Base-by-base conservation (phyloP, 2,888 invertebrate species). In the Mythimna impura region DNA sequence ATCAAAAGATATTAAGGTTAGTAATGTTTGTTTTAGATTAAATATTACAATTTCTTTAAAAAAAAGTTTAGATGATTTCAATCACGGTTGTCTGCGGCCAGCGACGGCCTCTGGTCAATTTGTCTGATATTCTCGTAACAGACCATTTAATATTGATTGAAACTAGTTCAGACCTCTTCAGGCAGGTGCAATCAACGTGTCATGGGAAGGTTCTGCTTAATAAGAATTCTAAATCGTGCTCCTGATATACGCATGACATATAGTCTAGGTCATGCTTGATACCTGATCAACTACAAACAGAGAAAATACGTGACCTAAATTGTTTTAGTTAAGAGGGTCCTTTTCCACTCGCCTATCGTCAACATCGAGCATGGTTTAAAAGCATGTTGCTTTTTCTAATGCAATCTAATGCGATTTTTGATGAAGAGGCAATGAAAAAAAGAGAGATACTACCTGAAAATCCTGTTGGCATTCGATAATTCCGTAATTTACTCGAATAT, bases 91-190 rank as follows among this genome's bases (percentile, higher is more conserved):
- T 65, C 1, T 36, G 25, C 9, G 36, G 12, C 3, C 14, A 2
- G 43, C 0, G 12, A 8, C 17, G 17, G 22, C 9, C 22, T 10
- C 40, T 14, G 17, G 25, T 2, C 55, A 25, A 2, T 25, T 2
- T 0, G 47, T 25, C 17, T 5, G 5, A 14, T 25, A 20, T 7
- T 22, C 22, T 22, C 7, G 22, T 20, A 22, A n/a, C 25, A 6
- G 14, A 6, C 5, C 14, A 25, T 47, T 63, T 47, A n/a, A 63
- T 62, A 55, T 75, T 55, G n/a, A 75, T 66, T 43, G 14, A 34
- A 55, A 47, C 8, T 43, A 25, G 9, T 55, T 55, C 54, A 36
- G n/a, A 5, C 3, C 55, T 20, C 36, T 55, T 47, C 20, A 76
- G 25, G n/a, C 36, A 47, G 25, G 17, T 8, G 60, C 43, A 25